Base-by-base conservation (phyloP, 2,113 vertebrate genomes). In the Cyprichromis sp. region DNA sequence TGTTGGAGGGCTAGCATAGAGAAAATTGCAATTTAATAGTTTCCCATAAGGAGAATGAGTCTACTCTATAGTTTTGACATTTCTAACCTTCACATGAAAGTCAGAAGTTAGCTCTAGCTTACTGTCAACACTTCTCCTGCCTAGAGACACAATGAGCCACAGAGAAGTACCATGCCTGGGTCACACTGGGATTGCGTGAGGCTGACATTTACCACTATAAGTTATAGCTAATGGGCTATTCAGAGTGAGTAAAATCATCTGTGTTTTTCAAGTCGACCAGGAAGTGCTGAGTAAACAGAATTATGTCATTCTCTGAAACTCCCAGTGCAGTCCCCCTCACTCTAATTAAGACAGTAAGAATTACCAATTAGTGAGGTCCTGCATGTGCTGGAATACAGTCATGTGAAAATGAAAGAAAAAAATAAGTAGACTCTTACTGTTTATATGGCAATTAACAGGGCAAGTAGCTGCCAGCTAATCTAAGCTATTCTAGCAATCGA, bases 201-300 rank as follows among this genome's bases (percentile, higher is more conserved):
- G 57, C 71, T 89, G 93, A 91, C 90, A 92, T 94, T 94, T 91
- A 94, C 82, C 76, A 76, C 61, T 54, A 24, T 81, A 85, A 87
- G 84, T 86, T 90, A 68, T 21, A 68, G 87, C 68, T 91, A 94
- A 93, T 89, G 61, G 90, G 38, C 68, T 83, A 88, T 71, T 34
- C 10, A 8, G 63, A 81, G 83, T 90, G 83, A 89, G 80, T 84
- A 91, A 92, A 85, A 87, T 85, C 73, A 19, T 85, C 66, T 78
- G 80, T 63, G 80, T 86, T 91, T 92, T 84, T 79, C 59, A 82
- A 86, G 81, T 78, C 53, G 57, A 84, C 80, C 91, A 85, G 21
- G 73, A 91, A 92, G 53, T 87, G 92, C 90, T 91, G 86, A 90
- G 57, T 80, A 63, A 91, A 82, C 76, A 85, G 81, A 89, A 90